These are phyloP conservation scores for Polypedilum pembai DNA, from an alignment of 1,140 invertebrate species.

Conservation along the genomic window DNA sequence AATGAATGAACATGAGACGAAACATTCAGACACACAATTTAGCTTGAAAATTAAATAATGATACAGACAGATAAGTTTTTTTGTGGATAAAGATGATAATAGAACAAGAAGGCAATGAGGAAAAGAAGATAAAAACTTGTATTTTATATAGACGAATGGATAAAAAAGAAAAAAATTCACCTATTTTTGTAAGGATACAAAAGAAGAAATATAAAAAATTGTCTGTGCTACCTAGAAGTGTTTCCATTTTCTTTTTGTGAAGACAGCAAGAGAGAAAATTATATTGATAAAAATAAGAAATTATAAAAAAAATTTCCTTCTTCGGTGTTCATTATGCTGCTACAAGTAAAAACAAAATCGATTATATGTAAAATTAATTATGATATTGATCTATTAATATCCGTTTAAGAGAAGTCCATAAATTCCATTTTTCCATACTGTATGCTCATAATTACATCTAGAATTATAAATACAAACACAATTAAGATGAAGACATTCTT, in stretches of 20 bases:
- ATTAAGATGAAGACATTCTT: too few relatives aligned
- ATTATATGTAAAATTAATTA: too few relatives aligned
- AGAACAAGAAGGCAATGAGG: neutral
- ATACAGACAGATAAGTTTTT: conserved; percentile 5
- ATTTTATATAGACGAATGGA: conserved; percentile 18
- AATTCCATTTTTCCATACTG: too few relatives aligned
- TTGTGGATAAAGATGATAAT: neutral
- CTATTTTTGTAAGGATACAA: conserved; percentile 18
- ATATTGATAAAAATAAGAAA: too few relatives aligned
- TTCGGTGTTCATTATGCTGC: neutral
- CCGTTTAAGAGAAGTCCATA: too few relatives aligned
- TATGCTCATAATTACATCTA: too few relatives aligned
- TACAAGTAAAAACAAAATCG: too few relatives aligned
- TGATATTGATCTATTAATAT: too few relatives aligned
- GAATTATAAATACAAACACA: too few relatives aligned
- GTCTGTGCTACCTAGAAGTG: neutral
- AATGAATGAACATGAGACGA: neutral
- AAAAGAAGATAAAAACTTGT: neutral
- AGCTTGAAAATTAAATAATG: neutral
- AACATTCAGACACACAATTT: neutral
- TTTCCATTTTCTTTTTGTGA: too few relatives aligned
- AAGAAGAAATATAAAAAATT: neutral
- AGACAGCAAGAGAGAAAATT: too few relatives aligned
- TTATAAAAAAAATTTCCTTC: neutral
- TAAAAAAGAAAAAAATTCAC: neutral